Evolutionary conservation across 2,888 invertebrate species (phyloP), one percentile per base, ranked within the genome.

Genomic region (Balanococcus diminutus): DNA sequence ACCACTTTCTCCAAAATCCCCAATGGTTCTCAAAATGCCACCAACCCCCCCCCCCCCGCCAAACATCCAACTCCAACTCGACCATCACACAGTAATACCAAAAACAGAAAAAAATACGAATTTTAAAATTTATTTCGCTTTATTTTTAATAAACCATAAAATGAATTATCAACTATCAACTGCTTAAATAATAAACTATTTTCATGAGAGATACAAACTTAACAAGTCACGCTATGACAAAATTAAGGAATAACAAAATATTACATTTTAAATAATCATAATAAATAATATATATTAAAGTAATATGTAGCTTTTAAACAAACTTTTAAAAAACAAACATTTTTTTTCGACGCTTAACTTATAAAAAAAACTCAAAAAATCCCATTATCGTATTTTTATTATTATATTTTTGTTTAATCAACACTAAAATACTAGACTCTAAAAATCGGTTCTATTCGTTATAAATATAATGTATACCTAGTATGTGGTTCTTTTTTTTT

Each of bases 171-270:
- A 61, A 67, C 67, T 67, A 84, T 72, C 42, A 72, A 72, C 72
- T 84, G 39, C 72, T 67, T 84, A 67, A 72, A 84, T 42, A 67
- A 72, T 61, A 72, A 39, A 84, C 39, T 84, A 84, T 72, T 32
- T 84, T 61, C 67, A 84, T 67, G 67, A 84, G 61, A 84, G 42
- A 67, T 84, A 84, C 84, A 84, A 84, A 84, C 84, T 84, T 84
- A 84, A 84, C 84, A 84, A 67, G 84, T 84, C 84, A 84, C 67
- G 67, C 84, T 84, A 84, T 32, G 84, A 84, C 84, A 84, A 84
- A 84, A 84, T 84, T 72, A 67, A 84, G 42, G 42, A 25, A 84
- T 84, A 84, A 84, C 84, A 72, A 84, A 84, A 83, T 56, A 84
- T 84, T 72, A 84, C 72, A 84, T 67, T 84, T 42, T 81, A 46